phyloP scores from a whole-genome alignment of 1,140 invertebrate species.

The Homarus americanus region DNA sequence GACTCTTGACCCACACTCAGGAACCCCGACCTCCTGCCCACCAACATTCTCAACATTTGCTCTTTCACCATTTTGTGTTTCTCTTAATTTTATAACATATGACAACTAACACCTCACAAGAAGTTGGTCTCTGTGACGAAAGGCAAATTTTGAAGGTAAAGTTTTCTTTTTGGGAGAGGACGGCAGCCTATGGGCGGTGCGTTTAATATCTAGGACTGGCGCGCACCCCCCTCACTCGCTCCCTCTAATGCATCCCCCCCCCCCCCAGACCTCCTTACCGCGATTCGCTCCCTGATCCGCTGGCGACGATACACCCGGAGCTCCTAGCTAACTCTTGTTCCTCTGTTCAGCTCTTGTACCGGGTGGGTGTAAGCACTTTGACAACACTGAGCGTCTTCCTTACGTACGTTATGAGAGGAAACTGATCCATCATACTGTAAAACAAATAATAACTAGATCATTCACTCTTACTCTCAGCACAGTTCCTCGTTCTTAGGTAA shows the following conservation, averaged over 20 bases:
- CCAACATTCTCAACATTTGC: neutral
- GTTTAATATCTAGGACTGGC: constrained; percentile 34
- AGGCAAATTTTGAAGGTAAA: too few relatives aligned
- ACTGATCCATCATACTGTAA: neutral
- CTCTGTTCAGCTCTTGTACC: neutral
- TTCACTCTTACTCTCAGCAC: constrained; percentile 47
- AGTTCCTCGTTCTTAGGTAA: constrained; percentile 46
- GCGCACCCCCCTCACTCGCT: neutral
- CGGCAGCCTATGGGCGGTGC: constrained; percentile 30
- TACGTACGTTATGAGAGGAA: neutral
- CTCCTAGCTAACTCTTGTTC: neutral
- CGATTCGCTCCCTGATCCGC: constrained; percentile 39
- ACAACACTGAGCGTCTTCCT: neutral
- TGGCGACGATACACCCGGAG: neutral
- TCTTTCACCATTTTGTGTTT: neutral
- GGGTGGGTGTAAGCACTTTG: neutral
- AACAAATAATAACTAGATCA: neutral
- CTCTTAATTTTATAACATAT: neutral
- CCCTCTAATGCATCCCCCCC: neutral
- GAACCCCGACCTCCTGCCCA: neutral
- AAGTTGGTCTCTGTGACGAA: too few relatives aligned
- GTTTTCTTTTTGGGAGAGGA: neutral
- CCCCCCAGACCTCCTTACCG: constrained; percentile 18
- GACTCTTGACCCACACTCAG: constrained; percentile 45
- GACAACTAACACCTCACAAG: too few relatives aligned